These are phyloP conservation scores for Gila robusta DNA, from an alignment of 2,797 vertebrate genomes.

Conservation along the genomic window DNA sequence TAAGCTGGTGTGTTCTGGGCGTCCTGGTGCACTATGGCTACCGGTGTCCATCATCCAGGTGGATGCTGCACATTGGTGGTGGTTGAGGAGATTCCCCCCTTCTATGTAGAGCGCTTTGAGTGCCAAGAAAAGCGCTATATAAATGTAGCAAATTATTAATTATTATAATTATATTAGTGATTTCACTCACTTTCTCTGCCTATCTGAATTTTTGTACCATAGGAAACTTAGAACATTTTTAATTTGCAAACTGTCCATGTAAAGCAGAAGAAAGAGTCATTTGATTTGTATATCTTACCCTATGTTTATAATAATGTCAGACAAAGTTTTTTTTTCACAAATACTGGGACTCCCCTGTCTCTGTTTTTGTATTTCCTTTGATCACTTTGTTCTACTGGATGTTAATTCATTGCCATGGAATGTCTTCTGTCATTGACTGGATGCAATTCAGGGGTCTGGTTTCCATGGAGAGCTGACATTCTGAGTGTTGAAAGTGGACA, in stretches of 20 bases:
- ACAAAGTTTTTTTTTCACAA: background rate
- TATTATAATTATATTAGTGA: too few relatives aligned
- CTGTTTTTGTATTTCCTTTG: conserved; percentile 6
- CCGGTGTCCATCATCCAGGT: too few relatives aligned
- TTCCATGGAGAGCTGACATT: conserved; percentile 59
- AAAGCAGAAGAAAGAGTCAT: background rate
- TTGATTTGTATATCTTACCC: background rate
- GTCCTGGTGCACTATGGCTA: too few relatives aligned
- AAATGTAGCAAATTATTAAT: too few relatives aligned
- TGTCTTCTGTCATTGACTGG: conserved; percentile 42
- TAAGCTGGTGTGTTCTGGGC: too few relatives aligned
- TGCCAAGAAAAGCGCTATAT: too few relatives aligned
- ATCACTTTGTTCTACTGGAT: conserved; percentile 38
- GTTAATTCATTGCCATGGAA: conserved; percentile 49
- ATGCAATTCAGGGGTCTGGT: conserved; percentile 32
- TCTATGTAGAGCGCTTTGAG: too few relatives aligned
- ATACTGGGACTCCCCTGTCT: background rate
- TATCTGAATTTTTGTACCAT: background rate
- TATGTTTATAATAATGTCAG: background rate
- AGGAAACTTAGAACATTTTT: background rate
- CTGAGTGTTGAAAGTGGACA: conserved; percentile 44
- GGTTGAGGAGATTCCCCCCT: too few relatives aligned
- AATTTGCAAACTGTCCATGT: background rate
- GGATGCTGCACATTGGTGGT: too few relatives aligned
- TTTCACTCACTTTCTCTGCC: background rate